Conservation (phyloP, 2,888 invertebrate genomes). For the Mantis religiosa region DNA sequence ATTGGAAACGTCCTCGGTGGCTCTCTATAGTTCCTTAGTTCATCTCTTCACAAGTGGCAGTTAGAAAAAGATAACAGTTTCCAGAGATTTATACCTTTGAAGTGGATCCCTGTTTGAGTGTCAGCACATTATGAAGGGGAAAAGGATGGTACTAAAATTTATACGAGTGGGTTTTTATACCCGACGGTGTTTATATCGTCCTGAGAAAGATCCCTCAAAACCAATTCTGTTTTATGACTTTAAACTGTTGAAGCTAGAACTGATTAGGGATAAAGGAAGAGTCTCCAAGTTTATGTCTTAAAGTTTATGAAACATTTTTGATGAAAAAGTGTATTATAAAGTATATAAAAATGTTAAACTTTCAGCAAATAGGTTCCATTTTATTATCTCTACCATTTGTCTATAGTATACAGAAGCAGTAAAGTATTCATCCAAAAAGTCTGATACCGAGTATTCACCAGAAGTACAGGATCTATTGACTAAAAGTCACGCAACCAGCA, state of each 20-base stretch:
- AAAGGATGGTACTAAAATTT: neutral
- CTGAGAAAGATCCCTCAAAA: neutral
- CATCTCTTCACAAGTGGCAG: neutral
- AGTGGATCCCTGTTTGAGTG: neutral
- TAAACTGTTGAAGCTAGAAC: neutral
- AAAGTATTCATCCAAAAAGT: no score
- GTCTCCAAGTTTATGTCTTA: no score
- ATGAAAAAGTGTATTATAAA: no score
- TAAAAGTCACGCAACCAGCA: no score
- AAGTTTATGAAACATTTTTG: no score
- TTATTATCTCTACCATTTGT: no score
- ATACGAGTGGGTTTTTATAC: neutral
- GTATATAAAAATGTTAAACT: no score
- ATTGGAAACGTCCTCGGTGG: neutral
- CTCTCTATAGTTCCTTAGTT: neutral
- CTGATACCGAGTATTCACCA: no score
- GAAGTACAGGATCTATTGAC: no score
- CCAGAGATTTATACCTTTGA: neutral
- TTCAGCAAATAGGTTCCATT: no score
- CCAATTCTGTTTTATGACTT: neutral
- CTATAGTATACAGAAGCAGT: no score
- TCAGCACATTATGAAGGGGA: neutral
- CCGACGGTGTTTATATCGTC: neutral
- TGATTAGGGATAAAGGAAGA: no score
- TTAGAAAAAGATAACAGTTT: neutral